Percentiles rank a stretch among this genome's conserved stretches.
Conservation (phyloP, 2,797 vertebrate genomes). For the Acipenser transmontanus region DNA sequence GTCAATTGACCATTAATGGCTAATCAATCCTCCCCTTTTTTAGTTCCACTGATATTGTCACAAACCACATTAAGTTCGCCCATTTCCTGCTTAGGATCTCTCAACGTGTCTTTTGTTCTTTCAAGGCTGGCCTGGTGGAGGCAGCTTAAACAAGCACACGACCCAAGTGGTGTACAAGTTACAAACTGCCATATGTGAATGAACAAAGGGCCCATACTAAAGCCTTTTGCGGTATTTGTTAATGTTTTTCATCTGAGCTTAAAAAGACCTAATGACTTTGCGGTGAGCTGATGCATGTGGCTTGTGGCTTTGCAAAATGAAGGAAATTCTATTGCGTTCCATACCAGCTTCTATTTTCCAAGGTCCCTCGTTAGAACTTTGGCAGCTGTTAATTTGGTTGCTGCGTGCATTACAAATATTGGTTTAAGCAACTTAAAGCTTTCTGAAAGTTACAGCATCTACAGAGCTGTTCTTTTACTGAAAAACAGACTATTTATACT, state of each 20-base stretch:
- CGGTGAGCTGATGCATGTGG: conserved; percentile 74
- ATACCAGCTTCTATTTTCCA: conserved; percentile 61
- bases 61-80: conserved; percentile 73
- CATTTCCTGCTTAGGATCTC: conserved; percentile 73
- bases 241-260: conserved; percentile 89
- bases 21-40: conserved; percentile 68
- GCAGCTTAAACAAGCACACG: conserved; percentile 75
- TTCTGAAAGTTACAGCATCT: conserved; percentile 48
- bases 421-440: conserved; percentile 55
- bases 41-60: conserved; percentile 74
- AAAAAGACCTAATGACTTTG: conserved; percentile 88
- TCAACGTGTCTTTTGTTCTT: conserved; percentile 82
- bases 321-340: conserved; percentile 79
- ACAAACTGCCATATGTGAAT: conserved; percentile 76
- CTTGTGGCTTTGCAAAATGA: conserved; percentile 80
- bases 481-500: conserved; percentile 18
- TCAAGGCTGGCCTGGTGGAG: conserved; percentile 62
- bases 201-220: conserved; percentile 76
- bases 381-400: conserved; percentile 48
- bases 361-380: conserved; percentile 47
- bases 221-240: conserved; percentile 83
- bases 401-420: conserved; percentile 64
- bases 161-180: conserved; percentile 62
- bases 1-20: conserved; percentile 70
- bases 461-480: conserved; percentile 48